Percentiles rank a stretch among this genome's conserved stretches.
Conservation (phyloP, 2,797 vertebrate genomes). For the Alca torda region DNA sequence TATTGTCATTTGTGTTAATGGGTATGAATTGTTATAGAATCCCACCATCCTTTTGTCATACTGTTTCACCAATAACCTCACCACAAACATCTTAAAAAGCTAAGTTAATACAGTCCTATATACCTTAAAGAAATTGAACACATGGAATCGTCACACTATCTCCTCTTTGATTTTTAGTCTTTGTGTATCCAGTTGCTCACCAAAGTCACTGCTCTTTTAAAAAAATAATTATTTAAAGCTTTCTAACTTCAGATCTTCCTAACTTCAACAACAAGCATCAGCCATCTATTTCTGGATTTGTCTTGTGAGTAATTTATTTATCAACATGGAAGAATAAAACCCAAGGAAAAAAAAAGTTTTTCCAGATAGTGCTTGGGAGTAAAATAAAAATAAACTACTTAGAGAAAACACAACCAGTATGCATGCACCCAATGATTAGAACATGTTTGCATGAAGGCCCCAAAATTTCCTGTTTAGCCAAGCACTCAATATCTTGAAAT, state of each 20-base stretch:
- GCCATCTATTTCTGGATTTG: background rate
- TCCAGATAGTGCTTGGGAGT: background rate
- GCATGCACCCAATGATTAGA: background rate
- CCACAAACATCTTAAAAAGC: background rate
- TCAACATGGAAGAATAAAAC: background rate
- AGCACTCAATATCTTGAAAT: background rate
- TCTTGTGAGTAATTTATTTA: background rate
- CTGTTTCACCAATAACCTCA: background rate
- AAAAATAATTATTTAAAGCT: background rate
- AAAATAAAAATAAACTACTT: background rate
- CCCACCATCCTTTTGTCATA: background rate
- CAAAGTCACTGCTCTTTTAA: background rate
- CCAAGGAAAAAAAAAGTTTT: background rate
- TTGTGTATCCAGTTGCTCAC: background rate
- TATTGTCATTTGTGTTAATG: background rate
- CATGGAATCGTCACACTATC: background rate
- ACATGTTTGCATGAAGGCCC: background rate
- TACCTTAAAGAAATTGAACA: background rate
- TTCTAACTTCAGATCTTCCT: background rate
- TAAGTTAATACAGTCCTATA: background rate
- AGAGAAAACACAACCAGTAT: background rate
- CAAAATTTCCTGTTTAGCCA: background rate
- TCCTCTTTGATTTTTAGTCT: background rate
- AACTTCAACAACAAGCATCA: background rate
- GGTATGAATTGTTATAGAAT: background rate